Evolutionary conservation across 2,888 invertebrate genomes (phyloP).

Genomic region (Agrotis puta): DNA sequence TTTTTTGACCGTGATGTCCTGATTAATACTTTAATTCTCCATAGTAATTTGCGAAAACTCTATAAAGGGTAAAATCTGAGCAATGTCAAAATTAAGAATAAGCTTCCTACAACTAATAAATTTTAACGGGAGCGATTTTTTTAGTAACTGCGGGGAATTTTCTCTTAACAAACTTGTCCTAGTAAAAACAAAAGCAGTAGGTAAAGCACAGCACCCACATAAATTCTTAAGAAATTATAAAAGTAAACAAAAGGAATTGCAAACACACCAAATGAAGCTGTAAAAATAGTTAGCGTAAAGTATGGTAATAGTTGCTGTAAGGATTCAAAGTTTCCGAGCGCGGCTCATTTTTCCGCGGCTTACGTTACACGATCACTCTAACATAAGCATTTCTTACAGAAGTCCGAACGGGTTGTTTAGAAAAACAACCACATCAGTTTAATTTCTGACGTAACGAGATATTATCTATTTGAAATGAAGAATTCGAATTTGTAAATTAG

Average conservation of each 20-base stretch:
- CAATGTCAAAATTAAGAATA: too few species aligned
- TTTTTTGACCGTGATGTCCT: not conserved
- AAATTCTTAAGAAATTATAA: not conserved
- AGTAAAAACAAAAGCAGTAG: not conserved
- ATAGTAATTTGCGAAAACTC: too few species aligned
- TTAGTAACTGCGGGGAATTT: not conserved
- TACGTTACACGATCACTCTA: not conserved
- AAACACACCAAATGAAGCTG: not conserved
- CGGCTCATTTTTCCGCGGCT: not conserved
- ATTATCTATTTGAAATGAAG: too few species aligned
- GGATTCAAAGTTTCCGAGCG: conserved; percentile 2
- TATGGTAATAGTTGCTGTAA: not conserved
- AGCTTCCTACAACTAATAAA: too few species aligned
- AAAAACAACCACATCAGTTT: not conserved
- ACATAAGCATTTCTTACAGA: conserved; percentile 9
- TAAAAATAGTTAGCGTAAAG: too few species aligned
- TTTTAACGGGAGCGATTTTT: too few species aligned
- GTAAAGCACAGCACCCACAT: not conserved
- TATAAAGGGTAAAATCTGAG: too few species aligned
- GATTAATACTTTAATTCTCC: too few species aligned
- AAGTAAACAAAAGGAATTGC: not conserved
- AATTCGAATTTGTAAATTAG: not conserved
- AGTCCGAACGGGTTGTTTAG: not conserved
- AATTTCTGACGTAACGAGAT: not conserved
- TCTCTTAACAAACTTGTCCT: not conserved